phyloP scores from a whole-genome alignment of 1,140 invertebrate species.

The Drosophila littoralis region DNA sequence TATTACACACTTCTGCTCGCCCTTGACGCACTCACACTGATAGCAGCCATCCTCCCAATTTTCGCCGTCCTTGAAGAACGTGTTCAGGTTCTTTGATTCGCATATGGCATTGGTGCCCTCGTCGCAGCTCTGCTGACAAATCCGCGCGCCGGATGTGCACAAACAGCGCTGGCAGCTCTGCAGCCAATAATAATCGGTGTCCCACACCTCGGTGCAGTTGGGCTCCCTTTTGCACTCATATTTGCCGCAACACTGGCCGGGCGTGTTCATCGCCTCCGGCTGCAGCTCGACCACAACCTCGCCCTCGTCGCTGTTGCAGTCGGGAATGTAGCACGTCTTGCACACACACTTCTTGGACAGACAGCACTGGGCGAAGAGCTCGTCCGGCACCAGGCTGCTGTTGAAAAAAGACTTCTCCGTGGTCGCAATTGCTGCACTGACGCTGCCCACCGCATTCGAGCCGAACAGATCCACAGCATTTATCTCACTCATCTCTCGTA shows the following conservation, averaged over 20 bases:
- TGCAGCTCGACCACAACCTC: constrained; percentile 65
- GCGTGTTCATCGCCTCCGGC: constrained; percentile 65
- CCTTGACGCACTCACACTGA: constrained; percentile 70
- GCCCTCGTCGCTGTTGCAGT: constrained; percentile 46
- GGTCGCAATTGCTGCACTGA: constrained; percentile 1
- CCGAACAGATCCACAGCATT: constrained; percentile 52
- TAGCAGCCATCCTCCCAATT: constrained; percentile 73
- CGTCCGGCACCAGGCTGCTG: constrained; percentile 46
- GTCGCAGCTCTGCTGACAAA: constrained; percentile 74
- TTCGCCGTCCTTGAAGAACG: constrained; percentile 68
- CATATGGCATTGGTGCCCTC: constrained; percentile 61
- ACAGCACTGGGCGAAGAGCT: constrained; percentile 65
- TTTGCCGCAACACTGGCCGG: constrained; percentile 72
- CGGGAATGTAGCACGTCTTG: constrained; percentile 72
- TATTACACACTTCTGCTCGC: constrained; percentile 68
- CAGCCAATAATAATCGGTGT: constrained; percentile 70
- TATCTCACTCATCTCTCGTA: constrained; percentile 56
- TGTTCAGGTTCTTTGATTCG: constrained; percentile 65
- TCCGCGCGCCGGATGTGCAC: constrained; percentile 57
- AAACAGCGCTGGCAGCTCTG: constrained; percentile 68
- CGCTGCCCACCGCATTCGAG: constrained; percentile 49
- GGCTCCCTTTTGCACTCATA: constrained; percentile 68
- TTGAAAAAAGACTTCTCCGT: constrained; percentile 32
- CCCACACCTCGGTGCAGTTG: constrained; percentile 62
- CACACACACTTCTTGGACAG: constrained; percentile 72